A percentile compares a stretch with the other conserved stretches of the same genome.
These are phyloP conservation scores for Apomyelois bistriatella DNA, from an alignment of 2,888 invertebrate species.

Conservation along the genomic window DNA sequence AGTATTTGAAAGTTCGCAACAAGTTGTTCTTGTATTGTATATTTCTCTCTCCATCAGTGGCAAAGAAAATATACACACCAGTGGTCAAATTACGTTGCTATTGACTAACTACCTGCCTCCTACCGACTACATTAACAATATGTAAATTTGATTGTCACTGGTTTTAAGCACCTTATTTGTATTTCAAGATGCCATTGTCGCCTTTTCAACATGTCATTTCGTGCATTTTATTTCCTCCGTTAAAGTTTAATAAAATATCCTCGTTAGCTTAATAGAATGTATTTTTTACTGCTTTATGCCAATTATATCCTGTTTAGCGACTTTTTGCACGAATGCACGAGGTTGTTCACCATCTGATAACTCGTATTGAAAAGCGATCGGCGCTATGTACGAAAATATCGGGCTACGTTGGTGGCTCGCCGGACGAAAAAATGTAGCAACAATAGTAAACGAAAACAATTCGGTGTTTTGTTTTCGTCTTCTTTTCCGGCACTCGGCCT, in stretches of 20 bases:
- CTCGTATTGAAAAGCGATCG: slow-evolving; percentile 19
- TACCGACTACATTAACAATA: background rate
- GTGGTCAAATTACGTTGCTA: background rate
- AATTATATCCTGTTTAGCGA: slow-evolving; percentile 19
- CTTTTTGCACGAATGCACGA: slow-evolving; percentile 20
- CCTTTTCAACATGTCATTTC: background rate
- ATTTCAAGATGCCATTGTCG: background rate
- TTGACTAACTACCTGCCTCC: background rate
- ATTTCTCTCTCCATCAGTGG: no score
- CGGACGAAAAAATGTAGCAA: slow-evolving; percentile 42
- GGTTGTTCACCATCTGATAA: slow-evolving; percentile 27
- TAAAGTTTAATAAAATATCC: no score
- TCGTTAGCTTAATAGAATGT: no score
- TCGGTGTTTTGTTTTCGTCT: slow-evolving; percentile 56
- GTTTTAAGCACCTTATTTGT: background rate
- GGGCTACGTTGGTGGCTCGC: slow-evolving; percentile 51
- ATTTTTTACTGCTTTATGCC: background rate
- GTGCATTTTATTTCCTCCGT: background rate
- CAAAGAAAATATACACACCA: background rate
- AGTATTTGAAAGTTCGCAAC: no score
- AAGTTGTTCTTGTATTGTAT: no score
- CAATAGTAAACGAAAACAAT: slow-evolving; percentile 52
- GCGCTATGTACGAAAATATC: slow-evolving; percentile 18
- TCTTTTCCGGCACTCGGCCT: slow-evolving; percentile 51
- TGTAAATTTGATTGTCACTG: background rate